phyloP scores from a whole-genome alignment of 2,797 vertebrate species.

The Sebastes goodei region DNA sequence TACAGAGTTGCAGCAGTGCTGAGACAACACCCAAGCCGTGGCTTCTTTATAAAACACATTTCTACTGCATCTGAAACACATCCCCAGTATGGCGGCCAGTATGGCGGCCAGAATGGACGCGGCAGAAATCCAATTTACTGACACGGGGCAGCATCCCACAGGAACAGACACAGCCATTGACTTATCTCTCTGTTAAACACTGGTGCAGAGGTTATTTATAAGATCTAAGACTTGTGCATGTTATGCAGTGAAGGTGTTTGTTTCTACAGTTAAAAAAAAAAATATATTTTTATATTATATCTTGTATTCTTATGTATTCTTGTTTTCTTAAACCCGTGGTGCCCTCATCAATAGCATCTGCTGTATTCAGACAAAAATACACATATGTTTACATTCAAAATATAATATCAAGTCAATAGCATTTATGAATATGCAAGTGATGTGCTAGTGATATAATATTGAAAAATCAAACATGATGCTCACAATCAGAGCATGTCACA shows the following conservation, averaged over 20 bases:
- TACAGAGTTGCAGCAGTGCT: slow-evolving; percentile 32
- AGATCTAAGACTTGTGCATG: neutral
- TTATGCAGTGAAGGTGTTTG: neutral
- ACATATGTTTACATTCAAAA: neutral
- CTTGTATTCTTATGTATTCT: neutral
- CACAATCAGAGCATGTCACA: slow-evolving; percentile 17
- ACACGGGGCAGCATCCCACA: slow-evolving; percentile 31
- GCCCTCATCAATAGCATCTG: neutral
- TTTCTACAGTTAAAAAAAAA: neutral
- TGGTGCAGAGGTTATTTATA: slow-evolving; percentile 19
- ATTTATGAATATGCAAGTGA: neutral
- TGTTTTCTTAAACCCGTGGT: neutral
- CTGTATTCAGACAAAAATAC: neutral
- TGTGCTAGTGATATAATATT: neutral
- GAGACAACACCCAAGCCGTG: slow-evolving; percentile 76
- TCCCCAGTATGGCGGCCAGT: slow-evolving; percentile 61
- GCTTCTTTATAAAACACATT: slow-evolving; percentile 65
- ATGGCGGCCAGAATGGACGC: slow-evolving; percentile 55
- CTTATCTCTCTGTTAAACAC: slow-evolving; percentile 27
- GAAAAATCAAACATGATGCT: slow-evolving; percentile 6
- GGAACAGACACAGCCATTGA: slow-evolving; percentile 20
- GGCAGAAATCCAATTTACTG: slow-evolving; percentile 57
- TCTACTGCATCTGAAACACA: slow-evolving; percentile 70
- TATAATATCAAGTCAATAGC: neutral
- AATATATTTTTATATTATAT: neutral